Evolutionary conservation across 2,113 vertebrate genomes (phyloP).

Genomic region (Eptesicus fuscus): DNA sequence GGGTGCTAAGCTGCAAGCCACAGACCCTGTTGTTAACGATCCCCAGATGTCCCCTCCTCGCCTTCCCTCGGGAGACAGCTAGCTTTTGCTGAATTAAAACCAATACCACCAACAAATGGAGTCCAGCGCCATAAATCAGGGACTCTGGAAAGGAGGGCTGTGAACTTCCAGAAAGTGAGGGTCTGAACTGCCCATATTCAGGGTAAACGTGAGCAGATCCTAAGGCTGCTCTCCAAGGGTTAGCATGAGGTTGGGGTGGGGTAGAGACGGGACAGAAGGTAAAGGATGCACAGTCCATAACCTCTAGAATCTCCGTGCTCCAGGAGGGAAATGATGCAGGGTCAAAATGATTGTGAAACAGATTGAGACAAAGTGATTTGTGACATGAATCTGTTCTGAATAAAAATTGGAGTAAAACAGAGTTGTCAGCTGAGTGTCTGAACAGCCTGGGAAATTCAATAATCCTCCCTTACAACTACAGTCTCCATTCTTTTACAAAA

Average conservation of each 20-base stretch:
- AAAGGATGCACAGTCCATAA: neutral
- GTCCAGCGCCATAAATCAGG: conserved; percentile 44
- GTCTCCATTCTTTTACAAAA: neutral
- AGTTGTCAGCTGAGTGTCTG: neutral
- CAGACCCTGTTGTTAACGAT: conserved; percentile 23
- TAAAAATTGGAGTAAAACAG: neutral
- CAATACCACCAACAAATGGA: conserved; percentile 46
- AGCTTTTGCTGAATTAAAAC: conserved; percentile 59
- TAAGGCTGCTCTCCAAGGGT: neutral
- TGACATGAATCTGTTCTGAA: neutral
- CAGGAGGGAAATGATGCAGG: neutral
- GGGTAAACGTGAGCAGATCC: neutral
- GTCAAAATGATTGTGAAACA: neutral
- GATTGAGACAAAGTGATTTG: neutral
- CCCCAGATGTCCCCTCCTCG: conserved; percentile 62
- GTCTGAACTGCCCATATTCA: neutral
- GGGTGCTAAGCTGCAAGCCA: conserved; percentile 13
- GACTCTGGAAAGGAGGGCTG: neutral
- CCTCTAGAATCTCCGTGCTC: neutral
- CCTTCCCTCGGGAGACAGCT: conserved; percentile 46
- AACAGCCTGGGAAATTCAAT: neutral
- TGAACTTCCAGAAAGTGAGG: conserved; percentile 4
- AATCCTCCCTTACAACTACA: neutral
- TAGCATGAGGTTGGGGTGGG: neutral
- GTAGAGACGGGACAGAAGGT: neutral